Base-by-base conservation (phyloP, 2,888 invertebrate species). In the Halictus ligatus region DNA sequence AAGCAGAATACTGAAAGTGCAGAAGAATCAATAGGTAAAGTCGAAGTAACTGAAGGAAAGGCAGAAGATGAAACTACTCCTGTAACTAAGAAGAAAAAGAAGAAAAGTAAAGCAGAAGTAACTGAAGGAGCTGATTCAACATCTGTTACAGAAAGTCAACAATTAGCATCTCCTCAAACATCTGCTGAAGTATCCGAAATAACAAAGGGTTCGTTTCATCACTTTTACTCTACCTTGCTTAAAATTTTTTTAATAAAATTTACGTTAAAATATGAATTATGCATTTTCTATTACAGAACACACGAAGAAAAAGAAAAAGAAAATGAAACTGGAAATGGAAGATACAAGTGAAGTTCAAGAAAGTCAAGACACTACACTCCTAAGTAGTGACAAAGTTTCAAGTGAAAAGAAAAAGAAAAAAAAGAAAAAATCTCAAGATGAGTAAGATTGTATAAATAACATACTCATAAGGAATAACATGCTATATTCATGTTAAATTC, bases 281-380 rank as follows among this genome's bases (percentile, higher is more conserved):
- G 5, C 10, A 71, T 46, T 21, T 18, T 25, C 15, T 80, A 18
- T 78, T 80, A 64, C 82, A 91, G 94, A 93, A 78, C 91, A 91
- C 77, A 93, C 92, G 78, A 95, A 94, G 86, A 94, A 94, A 76
- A 94, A 94, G 88, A 96, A 96, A 92, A 96, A 96, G 86, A 93
- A 93, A 81, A 92, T 93, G 87, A 96, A 96, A 92, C 96, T 96
- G 92, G 95, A 95, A 29, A 87, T 82, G n/a, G 88, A 90, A 43
- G 89, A 85, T 73, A 64, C 64, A 29, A 64, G 64, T 8, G 64
- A 64, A 29, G 35, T 73, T 54, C 64, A 77, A 72, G 80, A 80
- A 48, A 58, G 21, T 50, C 25, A 81, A 40, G 64, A 75, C 15
- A 76, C 58, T 71, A 15, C 64, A 50, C 21, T 29, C 67, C 60